Conservation (phyloP, 2,113 vertebrate species). For the Muscicapa adusta region DNA sequence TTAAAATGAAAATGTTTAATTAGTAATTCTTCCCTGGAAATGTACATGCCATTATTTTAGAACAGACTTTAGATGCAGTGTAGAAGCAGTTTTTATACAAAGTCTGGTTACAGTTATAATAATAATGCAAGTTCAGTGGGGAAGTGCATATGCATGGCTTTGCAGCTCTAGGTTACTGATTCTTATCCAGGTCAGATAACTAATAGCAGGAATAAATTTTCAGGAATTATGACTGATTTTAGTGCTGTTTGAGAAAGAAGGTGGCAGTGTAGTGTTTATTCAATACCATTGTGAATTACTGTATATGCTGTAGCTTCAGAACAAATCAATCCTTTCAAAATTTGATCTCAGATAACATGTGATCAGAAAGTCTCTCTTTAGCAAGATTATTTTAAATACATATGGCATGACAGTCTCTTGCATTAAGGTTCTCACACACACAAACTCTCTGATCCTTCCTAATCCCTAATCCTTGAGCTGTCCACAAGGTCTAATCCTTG, state of each 20-base stretch:
- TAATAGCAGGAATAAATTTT: neutral
- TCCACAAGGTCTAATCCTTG: neutral
- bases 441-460: neutral
- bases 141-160: neutral
- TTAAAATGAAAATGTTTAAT: neutral
- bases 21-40: neutral
- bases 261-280: neutral
- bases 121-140: neutral
- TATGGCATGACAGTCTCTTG: neutral
- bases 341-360: neutral
- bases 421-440: neutral
- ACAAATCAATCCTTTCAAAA: neutral
- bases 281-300: neutral
- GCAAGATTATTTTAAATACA: neutral
- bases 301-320: neutral
- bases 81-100: neutral
- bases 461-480: neutral
- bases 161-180: conserved; percentile 16
- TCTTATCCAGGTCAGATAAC: conserved; percentile 9
- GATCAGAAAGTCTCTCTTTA: neutral
- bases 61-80: neutral
- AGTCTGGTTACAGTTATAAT: neutral
- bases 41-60: neutral
- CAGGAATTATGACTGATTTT: neutral
- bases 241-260: neutral